Evolutionary conservation across 2,888 invertebrate genomes (phyloP), one percentile per base, ranked within the genome.

Genomic region (Diarsia dahlii): DNA sequence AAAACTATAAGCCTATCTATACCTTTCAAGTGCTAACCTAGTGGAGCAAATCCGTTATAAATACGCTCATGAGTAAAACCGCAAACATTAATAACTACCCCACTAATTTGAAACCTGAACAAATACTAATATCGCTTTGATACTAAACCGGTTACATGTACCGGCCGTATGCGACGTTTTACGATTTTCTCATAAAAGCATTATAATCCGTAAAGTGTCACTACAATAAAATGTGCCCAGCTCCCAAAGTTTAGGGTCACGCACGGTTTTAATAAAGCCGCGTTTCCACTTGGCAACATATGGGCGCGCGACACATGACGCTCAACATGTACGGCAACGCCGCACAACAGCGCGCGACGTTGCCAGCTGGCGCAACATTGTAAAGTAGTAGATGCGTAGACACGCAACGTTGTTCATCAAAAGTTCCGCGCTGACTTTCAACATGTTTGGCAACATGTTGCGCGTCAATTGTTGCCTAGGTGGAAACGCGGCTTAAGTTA

Each of bases 201-300:
- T 58, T 62, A 20, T 46, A 52, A 60, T 58, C 2, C 13, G 8
- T 60, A 3, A 54, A 67, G 18, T 71, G 68, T 75, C 68, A 71
- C 39, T 34, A 18, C 56, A 58, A 56, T 34, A 18, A 52, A 58
- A 56, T 75, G 74, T 67, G n/a, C 4, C 8, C 23, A 45, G 54
- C n/a, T 54, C 50, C n/a, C n/a, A 60, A 71, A 80, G 23, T 75
- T 84, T 62, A 60, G 71, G 71, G 71, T 70, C 58, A 39, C 12
- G 28, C 28, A 54, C 9, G 20, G 28, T 72, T 65, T 62, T 18
- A 68, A 45, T n/a, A n/a, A n/a, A n/a, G n/a, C n/a, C n/a, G n/a
- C n/a, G n/a, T n/a, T n/a, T n/a, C n/a, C n/a, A n/a, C n/a, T n/a
- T n/a, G n/a, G n/a, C n/a, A n/a, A n/a, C n/a, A n/a, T n/a, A n/a